Evolutionary conservation across 2,797 vertebrate species (phyloP).

Genomic region (Cossypha polioptera): DNA sequence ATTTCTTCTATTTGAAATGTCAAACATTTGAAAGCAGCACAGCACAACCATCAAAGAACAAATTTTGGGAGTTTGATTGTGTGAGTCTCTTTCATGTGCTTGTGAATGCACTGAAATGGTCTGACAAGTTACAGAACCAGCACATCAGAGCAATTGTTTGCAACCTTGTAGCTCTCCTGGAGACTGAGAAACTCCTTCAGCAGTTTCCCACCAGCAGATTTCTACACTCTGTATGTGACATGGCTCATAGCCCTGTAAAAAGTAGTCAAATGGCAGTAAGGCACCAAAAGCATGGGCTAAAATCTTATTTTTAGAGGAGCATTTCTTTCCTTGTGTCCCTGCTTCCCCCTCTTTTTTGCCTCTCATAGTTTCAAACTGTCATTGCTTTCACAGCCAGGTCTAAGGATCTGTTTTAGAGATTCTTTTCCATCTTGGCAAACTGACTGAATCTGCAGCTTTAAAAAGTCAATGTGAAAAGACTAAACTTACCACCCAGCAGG

Average conservation of each 20-base stretch:
- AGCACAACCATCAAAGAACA: neutral
- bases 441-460: neutral
- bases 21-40: neutral
- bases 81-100: neutral
- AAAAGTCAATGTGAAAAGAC: neutral
- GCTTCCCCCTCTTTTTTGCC: rapidly evolving
- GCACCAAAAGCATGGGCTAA: neutral
- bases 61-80: neutral
- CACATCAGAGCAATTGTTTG: neutral
- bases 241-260: neutral
- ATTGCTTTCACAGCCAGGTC: neutral
- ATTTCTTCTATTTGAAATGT: neutral
- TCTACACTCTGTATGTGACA: neutral
- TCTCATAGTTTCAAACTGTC: neutral
- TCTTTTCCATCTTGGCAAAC: neutral
- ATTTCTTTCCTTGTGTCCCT: neutral
- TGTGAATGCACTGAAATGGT: neutral
- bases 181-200: neutral
- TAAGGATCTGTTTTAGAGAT: neutral
- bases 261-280: neutral
- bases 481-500: slow-evolving; percentile 98
- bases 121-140: neutral
- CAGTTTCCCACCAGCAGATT: neutral
- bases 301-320: neutral
- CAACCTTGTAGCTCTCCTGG: neutral